phyloP scores from a whole-genome alignment of 1,140 invertebrate genomes.

The Drosophila takahashii region DNA sequence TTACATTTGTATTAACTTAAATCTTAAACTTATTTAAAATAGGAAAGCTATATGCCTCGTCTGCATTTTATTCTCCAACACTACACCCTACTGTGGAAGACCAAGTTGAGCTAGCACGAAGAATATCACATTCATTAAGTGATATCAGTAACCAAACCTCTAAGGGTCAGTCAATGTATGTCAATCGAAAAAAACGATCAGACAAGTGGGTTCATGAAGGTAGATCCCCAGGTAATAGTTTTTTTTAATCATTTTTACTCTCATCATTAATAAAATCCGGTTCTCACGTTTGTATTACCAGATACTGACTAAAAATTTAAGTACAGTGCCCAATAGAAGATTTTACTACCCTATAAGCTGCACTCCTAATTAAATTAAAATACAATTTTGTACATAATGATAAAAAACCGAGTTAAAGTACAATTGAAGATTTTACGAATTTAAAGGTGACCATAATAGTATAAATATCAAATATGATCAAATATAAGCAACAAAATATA shows the following conservation, averaged over 20 bases:
- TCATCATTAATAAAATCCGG: not conserved
- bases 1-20: conserved; percentile 40
- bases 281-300: not conserved
- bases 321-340: not conserved
- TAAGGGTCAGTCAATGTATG: conserved; percentile 97
- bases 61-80: conserved; percentile 95
- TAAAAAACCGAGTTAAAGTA: no score
- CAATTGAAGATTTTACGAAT: no score
- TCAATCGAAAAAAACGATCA: conserved; percentile 95
- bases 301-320: not conserved
- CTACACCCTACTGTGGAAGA: conserved; percentile 97
- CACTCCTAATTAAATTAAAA: not conserved
- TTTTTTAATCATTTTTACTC: conserved; percentile 16
- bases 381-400: no score
- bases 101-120: conserved; percentile 95
- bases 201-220: conserved; percentile 97
- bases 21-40: conserved; percentile 61
- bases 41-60: conserved; percentile 97
- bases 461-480: no score
- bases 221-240: conserved; percentile 74
- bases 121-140: conserved; percentile 96
- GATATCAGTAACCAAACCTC: conserved; percentile 96
- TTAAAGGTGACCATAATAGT: no score
- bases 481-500: no score
- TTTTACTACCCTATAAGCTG: not conserved